phyloP scores from a whole-genome alignment of 2,113 vertebrate genomes.

The Anser cygnoides region DNA sequence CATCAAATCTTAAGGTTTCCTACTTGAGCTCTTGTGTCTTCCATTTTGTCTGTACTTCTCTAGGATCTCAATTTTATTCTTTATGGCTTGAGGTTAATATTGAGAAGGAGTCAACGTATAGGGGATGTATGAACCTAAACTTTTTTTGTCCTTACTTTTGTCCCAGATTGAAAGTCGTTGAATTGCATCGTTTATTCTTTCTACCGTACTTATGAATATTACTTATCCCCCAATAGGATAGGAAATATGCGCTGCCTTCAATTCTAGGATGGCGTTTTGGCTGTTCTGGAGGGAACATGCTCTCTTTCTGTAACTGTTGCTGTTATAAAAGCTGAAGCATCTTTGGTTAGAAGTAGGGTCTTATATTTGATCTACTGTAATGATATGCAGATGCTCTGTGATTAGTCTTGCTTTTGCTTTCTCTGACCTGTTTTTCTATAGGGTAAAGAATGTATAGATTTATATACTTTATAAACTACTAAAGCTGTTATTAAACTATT shows the following conservation, averaged over 20 bases:
- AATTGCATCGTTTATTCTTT: neutral
- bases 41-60: neutral
- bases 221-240: neutral
- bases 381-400: neutral
- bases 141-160: neutral
- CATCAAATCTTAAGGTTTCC: neutral
- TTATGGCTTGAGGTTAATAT: neutral
- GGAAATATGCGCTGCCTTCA: neutral
- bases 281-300: neutral
- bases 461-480: neutral
- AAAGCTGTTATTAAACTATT: neutral
- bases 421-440: neutral
- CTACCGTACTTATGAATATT: neutral
- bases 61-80: neutral
- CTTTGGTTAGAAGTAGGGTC: neutral
- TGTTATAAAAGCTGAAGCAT: rapidly evolving
- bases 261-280: neutral
- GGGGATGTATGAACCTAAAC: neutral
- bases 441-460: neutral
- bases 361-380: neutral
- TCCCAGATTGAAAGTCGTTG: neutral
- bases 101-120: neutral
- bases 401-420: neutral
- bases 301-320: neutral
- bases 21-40: neutral